Evolutionary conservation across 2,888 invertebrate genomes (phyloP).

Genomic region (Mimas tiliae): DNA sequence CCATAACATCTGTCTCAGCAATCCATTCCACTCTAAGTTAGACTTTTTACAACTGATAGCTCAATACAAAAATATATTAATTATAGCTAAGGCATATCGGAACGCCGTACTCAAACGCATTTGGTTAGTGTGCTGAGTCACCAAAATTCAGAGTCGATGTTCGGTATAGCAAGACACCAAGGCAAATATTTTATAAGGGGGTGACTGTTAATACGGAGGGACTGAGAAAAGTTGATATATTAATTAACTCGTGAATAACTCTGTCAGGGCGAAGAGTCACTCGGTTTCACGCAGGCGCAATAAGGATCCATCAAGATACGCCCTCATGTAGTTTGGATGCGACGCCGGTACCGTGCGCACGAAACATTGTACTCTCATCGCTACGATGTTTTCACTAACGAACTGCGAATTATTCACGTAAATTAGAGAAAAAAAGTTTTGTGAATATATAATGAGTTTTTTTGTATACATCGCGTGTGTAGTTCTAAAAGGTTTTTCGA

Average conservation of each 20-base stretch:
- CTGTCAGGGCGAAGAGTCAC: constrained; percentile 78
- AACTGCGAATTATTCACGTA: constrained; percentile 53
- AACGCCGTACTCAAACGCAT: constrained; percentile 27
- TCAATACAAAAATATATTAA: constrained; percentile 1
- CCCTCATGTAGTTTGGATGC: constrained; percentile 74
- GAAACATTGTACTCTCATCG: constrained; percentile 41
- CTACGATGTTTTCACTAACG: constrained; percentile 57
- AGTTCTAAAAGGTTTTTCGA: neutral
- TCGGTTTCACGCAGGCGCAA: constrained; percentile 77
- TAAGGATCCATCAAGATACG: constrained; percentile 63
- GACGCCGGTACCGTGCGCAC: constrained; percentile 60
- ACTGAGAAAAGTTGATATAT: constrained; percentile 81
- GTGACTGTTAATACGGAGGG: constrained; percentile 73
- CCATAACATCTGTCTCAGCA: too few species aligned
- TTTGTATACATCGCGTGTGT: constrained; percentile 36
- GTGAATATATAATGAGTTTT: constrained; percentile 52
- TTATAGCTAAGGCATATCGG: neutral
- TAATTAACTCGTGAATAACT: constrained; percentile 83
- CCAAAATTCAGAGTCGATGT: constrained; percentile 32
- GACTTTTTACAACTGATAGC: neutral
- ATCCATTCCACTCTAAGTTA: neutral
- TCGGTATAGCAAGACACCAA: constrained; percentile 47
- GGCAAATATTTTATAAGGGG: constrained; percentile 75
- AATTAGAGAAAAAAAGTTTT: constrained; percentile 56
- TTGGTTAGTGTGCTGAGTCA: constrained; percentile 45